These are phyloP conservation scores for Takifugu bimaculatus DNA, from an alignment of 2,113 vertebrate species.

Conservation along the genomic window DNA sequence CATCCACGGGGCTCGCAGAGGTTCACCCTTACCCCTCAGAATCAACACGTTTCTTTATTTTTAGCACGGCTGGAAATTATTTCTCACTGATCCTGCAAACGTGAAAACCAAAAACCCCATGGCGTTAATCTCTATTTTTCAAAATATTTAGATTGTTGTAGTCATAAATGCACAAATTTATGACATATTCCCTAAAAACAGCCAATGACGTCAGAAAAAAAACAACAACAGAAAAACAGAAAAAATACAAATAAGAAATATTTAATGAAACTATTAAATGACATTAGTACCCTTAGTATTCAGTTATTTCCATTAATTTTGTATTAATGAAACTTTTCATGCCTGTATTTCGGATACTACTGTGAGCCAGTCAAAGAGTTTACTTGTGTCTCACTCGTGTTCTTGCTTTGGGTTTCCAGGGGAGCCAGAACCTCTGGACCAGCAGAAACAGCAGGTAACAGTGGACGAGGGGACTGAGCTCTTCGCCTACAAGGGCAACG, in stretches of 20 bases:
- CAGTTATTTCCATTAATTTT: background rate
- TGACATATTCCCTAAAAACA: no score
- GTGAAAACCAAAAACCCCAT: no score
- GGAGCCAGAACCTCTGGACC: slow-evolving; percentile 88
- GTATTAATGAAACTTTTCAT: background rate
- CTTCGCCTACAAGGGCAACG: slow-evolving; percentile 94
- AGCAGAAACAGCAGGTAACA: slow-evolving; percentile 88
- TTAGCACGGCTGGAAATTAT: slow-evolving; percentile 36
- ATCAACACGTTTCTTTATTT: slow-evolving; percentile 43
- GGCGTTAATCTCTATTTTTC: no score
- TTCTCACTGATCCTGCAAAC: slow-evolving; percentile 23
- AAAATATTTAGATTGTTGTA: no score
- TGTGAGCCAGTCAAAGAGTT: slow-evolving; percentile 12
- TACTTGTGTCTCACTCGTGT: background rate
- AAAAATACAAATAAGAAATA: no score
- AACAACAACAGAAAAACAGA: no score
- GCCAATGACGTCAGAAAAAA: no score
- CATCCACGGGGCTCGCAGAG: slow-evolving; percentile 30
- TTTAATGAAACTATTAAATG: no score
- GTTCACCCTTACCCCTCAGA: slow-evolving; percentile 46
- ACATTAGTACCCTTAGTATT: no score
- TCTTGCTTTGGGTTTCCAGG: slow-evolving; percentile 71
- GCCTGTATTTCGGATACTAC: background rate
- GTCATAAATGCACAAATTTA: no score
- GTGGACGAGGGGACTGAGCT: slow-evolving; percentile 83